Base-by-base conservation (phyloP, 2,797 vertebrate genomes). In the Ceryle rudis region DNA sequence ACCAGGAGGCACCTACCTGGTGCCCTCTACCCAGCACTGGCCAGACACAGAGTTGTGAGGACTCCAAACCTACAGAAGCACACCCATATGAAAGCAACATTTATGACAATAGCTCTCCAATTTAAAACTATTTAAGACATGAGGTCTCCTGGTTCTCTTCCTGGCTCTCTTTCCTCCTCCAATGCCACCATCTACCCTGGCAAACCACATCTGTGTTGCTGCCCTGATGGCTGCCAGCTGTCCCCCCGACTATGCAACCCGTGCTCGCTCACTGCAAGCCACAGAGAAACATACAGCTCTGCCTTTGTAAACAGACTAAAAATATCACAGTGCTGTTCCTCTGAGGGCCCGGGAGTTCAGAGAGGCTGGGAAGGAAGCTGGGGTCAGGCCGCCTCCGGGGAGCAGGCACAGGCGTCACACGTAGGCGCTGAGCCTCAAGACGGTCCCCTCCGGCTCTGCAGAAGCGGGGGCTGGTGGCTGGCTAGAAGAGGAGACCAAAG, bases 251-350 rank as follows among this genome's bases (percentile, higher is more conserved):
- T 55, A 4, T 29, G 13, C 5, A 41, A 42, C 44, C 67, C 6
- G 3, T 29, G 67, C 54, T 92, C 2, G 1, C 35, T 91, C 7
- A 5, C 85, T 81, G 80, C 33, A 41, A 71, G 67, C 85, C 8
- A 3, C 66, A 37, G 71, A 78, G 73, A 57, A 81, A 79, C 25
- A 41, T 64, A 3, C 85, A 51, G 86, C 81, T 84, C 73, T 14
- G n/a, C 1, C 94, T 91, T 7, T 87, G 95, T 96, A 96, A 96
- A 96, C 92, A 97, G 95, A 74, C 95, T 96, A 96, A 96, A 95
- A 96, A 96, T 96, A 97, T 42, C 55, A 0, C 2, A 5, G 61
- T 35, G 81, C 70, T 91, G 66, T 84, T 95, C 67, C 77, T 93
- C 35, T 0, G n/a, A 60, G 84, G 35, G 58, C 71, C 67, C 0